These are phyloP conservation scores for Gryon sp. DNA, from an alignment of 1,140 invertebrate genomes.

Conservation along the genomic window DNA sequence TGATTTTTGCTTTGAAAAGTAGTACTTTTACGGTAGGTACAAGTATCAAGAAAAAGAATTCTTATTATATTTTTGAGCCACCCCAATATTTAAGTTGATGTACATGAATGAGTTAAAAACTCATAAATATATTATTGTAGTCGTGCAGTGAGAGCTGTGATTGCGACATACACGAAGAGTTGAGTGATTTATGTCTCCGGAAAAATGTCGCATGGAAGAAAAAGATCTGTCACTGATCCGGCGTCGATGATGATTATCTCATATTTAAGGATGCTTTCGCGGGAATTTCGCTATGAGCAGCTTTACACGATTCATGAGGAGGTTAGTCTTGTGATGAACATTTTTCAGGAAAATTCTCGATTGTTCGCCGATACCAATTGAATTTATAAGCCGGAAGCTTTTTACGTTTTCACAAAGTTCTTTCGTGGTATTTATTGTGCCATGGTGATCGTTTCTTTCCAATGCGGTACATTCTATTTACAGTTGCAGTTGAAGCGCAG, in stretches of 20 bases:
- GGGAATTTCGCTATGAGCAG: slow-evolving; percentile 6
- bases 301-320: neutral
- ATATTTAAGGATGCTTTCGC: neutral
- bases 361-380: slow-evolving; percentile 26
- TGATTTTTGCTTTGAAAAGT: no score
- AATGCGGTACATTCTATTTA: neutral
- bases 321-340: slow-evolving; percentile 17
- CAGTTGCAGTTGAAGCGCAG: neutral
- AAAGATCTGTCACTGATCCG: slow-evolving; percentile 4
- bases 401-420: neutral
- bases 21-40: no score
- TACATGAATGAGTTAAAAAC: no score
- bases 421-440: slow-evolving; percentile 12
- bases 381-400: slow-evolving; percentile 33
- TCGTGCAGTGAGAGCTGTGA: no score
- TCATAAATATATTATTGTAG: no score
- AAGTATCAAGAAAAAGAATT: no score
- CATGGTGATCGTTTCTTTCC: neutral
- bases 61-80: no score
- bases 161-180: slow-evolving; percentile 13
- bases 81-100: no score
- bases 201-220: slow-evolving; percentile 10
- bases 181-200: slow-evolving; percentile 27
- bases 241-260: slow-evolving; percentile 6
- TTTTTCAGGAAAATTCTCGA: slow-evolving; percentile 28